Evolutionary conservation across 2,113 vertebrate genomes (phyloP), one percentile per base, ranked within the genome.

Genomic region (Elgaria multicarinata): DNA sequence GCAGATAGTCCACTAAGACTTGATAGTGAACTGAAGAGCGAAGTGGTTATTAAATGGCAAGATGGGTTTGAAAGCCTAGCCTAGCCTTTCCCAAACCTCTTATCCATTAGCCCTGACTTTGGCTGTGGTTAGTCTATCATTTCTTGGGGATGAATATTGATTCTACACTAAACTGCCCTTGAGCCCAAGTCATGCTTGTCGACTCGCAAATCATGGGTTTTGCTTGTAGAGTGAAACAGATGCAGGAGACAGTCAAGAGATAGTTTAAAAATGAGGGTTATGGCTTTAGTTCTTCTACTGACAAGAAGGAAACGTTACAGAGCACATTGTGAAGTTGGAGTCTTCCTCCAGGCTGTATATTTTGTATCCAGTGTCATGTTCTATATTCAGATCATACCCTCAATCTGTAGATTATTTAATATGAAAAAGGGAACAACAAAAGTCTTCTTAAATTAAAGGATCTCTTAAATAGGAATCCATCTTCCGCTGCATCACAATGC

Each of bases 391-490:
- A 94, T 91, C 93, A 95, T 93, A 94, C 92, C 94, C 93, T 94
- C 67, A 96, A 93, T 92, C 93, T 94, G 91, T 88, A 86, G 88
- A 86, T 95, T 86, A 95, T 91, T n/a, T 66, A 93, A 92, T 92
- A 96, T 96, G 94, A 95, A 96, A 96, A 97, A 92, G 93, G 94
- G 96, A 97, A 97, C 95, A 97, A 95, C 95, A 96, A 94, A 96
- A 93, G 94, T 96, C 94, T 94, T 89, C 67, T 97, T 97, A 98
- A 98, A 97, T 97, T 97, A 97, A 97, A 97, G 93, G 95, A 94
- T 97, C 93, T 97, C 96, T 97, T 95, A 97, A 98, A 98, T 97
- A 97, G 90, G 97, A 96, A 97, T 96, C 97, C 96, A 97, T 95
- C 95, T 96, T 96, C 95, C 91, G 94, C 90, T 95, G 96, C 96